Percentiles rank a stretch among this genome's conserved stretches.
Conservation (phyloP, 1,140 invertebrate genomes). For the Meloidogyne exigua region DNA sequence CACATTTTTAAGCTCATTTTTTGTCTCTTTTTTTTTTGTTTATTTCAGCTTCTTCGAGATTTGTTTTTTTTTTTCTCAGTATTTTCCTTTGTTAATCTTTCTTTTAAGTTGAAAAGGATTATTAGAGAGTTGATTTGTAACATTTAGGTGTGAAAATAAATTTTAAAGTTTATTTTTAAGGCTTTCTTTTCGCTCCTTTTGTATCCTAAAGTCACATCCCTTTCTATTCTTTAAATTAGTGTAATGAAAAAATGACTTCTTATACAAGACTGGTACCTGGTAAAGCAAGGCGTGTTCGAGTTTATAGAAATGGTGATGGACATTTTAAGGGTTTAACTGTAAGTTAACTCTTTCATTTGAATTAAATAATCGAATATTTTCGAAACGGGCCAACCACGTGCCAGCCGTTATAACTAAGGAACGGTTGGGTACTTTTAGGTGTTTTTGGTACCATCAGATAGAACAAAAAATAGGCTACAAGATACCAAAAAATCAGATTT, state of each 20-base stretch:
- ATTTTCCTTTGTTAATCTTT: not conserved
- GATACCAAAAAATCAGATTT: too few relatives aligned
- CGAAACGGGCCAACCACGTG: too few relatives aligned
- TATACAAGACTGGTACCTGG: conserved; percentile 29
- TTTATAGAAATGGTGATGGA: conserved; percentile 44
- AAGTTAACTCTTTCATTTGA: not conserved
- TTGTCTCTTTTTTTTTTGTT: not conserved
- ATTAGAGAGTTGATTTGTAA: too few relatives aligned
- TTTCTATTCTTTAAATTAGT: not conserved
- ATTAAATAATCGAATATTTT: too few relatives aligned
- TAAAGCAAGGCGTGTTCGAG: conserved; percentile 32
- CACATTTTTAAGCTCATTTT: not conserved
- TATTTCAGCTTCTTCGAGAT: not conserved
- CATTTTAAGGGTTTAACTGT: conserved; percentile 45
- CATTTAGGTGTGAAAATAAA: too few relatives aligned
- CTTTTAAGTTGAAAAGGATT: not conserved
- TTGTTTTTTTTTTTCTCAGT: not conserved
- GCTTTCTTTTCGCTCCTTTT: too few relatives aligned
- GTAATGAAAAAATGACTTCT: conserved; percentile 1
- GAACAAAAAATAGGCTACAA: too few relatives aligned
- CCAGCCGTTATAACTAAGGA: too few relatives aligned
- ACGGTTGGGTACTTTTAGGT: too few relatives aligned
- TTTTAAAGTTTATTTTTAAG: not conserved
- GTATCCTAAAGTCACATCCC: too few relatives aligned
- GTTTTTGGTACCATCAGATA: too few relatives aligned